Evolutionary conservation across 1,140 invertebrate species (phyloP), one percentile per base, ranked within the genome.

Genomic region (Drosophila seguyi): DNA sequence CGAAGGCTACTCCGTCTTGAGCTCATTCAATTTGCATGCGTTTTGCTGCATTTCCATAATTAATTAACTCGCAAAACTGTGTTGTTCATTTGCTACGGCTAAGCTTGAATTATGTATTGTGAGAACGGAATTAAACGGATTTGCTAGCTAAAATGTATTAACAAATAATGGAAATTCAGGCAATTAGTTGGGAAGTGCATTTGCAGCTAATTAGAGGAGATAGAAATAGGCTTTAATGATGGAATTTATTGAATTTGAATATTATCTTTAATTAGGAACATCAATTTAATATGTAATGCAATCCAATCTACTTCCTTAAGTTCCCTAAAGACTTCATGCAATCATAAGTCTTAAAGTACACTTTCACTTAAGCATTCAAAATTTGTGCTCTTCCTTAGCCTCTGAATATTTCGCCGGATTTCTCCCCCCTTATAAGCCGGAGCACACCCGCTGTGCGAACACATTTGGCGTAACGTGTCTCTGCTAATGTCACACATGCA

Each of bases 401-500:
- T 22, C 22, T 41, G 55, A 18, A 57, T 57, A 13, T 56, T 22
- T 18, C 50, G 18, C 8, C 20, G 34, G 34, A 53, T 53, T 22
- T 22, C 10, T 22, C 10, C 29, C 27, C 56, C 31, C 29, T 20
- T 29, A 45, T 20, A 16, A 20, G 20, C 16, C 18, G 18, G 16
- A 8, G 11, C 42, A 20, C 79, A 65, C 75, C 79, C 83, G 75
- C 62, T 73, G 83, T 38, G 57, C 27, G 34, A 44, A 86, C 39
- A 27, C 66, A 74, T 69, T 85, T 79, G 44, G 75, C 34, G 56
- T 34, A 47, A 60, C 71, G 75, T 67, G 48, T 75, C 76, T 75
- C 57, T 36, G 65, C 63, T 79, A 62, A 83, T 87, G 76, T 73
- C 76, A 73, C 76, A 83, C 76, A 83, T 88, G 83, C 71, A 88